A percentile compares a stretch with the other conserved stretches of the same genome.
phyloP scores from a whole-genome alignment of 1,140 invertebrate genomes.

The Drosophila willistoni region DNA sequence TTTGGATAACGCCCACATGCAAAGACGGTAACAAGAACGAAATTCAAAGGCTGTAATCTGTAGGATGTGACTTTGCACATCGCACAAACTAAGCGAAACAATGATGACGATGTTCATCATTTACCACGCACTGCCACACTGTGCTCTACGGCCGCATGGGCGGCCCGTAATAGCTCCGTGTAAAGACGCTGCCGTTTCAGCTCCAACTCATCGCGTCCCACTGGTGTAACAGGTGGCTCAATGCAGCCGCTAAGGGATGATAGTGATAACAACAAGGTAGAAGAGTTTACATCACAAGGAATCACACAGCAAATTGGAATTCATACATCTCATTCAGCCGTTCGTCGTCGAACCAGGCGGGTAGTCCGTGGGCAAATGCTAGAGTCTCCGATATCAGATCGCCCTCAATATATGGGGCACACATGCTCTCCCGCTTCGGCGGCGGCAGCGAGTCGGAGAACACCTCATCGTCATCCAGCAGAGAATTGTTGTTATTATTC shows the following conservation, averaged over 20 bases:
- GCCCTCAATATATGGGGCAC: conserved; percentile 79
- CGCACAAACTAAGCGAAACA: conserved; percentile 11
- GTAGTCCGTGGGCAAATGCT: conserved; percentile 71
- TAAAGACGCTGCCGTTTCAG: conserved; percentile 90
- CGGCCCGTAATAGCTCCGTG: conserved; percentile 89
- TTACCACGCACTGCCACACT: conserved; percentile 85
- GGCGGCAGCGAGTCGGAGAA: conserved; percentile 83
- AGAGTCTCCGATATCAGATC: conserved; percentile 65
- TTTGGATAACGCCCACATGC: conserved; percentile 2
- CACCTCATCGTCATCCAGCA: conserved; percentile 83
- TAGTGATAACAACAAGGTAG: conserved; percentile 13
- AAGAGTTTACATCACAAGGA: conserved; percentile 5
- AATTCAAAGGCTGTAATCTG: neutral
- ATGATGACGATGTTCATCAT: conserved; percentile 28
- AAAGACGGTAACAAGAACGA: conserved; percentile 4
- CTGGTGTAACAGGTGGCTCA: conserved; percentile 89
- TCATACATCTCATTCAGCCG: conserved; percentile 78
- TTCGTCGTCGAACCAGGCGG: conserved; percentile 82
- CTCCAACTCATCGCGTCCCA: conserved; percentile 90
- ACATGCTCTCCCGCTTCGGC: conserved; percentile 82
- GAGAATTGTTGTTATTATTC: conserved; percentile 57
- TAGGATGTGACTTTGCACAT: neutral
- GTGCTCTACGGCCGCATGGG: conserved; percentile 88
- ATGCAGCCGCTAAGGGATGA: conserved; percentile 73
- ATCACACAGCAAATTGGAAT: conserved; percentile 12